Evolutionary conservation across 2,797 vertebrate species (phyloP), one percentile per base, ranked within the genome.

Genomic region (Artibeus jamaicensis): DNA sequence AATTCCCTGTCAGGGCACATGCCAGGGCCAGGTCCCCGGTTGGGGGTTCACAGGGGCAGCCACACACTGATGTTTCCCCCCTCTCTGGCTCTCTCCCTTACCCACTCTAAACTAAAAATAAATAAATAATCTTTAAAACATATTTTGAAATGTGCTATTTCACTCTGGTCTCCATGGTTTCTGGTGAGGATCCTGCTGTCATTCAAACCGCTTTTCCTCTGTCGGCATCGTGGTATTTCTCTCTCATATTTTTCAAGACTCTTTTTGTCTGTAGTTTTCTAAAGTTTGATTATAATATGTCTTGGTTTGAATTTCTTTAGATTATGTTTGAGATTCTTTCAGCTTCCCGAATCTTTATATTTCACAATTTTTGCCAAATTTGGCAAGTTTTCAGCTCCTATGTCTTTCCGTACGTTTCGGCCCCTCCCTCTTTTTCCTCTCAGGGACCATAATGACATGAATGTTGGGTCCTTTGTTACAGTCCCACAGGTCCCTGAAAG

Each of bases 241-340:
- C 24, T 79, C 34, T n/a, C 9, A 1, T 22, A 70, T 26, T 12
- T 68, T 57, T 88, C 50, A 74, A 73, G 50, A 53, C 26, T 6
- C 48, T 86, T 82, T 93, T 93, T 26, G 50, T 37, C n/a, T 55
- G 85, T 24, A 44, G 15, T 53, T 86, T 96, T 84, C 74, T 89
- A 84, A 91, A 79, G 50, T 34, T 86, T 77, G 10, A 42, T 89
- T 87, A 24, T 37, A 79, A 26, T 29, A 6, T 12, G 34, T 68
- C 22, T 42, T 37, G 3, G 39, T 67, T 4, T 71, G 29, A 37
- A 68, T 81, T 87, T 91, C 44, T 79, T 89, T 42, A n/a, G 34
- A 34, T 78, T 26, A 37, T 86, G 7, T 67, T 39, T 78, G 46
- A 32, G 37, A 44, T 82, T 22, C n/a, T 93, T 68, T 78, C 67